Conservation (phyloP, 2,888 invertebrate species). For the Cyclophora albipunctata region DNA sequence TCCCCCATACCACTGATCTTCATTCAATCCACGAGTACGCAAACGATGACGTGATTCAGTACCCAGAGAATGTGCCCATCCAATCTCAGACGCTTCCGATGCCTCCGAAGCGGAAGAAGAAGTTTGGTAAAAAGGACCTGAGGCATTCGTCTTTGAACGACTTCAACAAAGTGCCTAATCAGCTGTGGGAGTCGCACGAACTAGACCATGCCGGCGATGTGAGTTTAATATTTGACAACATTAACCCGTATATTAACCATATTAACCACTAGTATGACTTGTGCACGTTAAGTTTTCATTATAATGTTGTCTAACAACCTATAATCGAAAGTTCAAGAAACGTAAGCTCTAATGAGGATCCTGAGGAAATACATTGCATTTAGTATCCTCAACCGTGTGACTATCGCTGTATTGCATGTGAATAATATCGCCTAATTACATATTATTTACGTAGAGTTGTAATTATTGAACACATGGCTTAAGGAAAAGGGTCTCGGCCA, state of each 20-base stretch:
- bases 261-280: too few relatives aligned
- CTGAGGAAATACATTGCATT: too few relatives aligned
- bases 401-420: too few relatives aligned
- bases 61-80: slow-evolving; percentile 65
- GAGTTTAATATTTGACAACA: slow-evolving; percentile 30
- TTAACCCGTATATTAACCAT: not conserved
- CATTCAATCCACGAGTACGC: slow-evolving; percentile 65
- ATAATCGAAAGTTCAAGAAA: too few relatives aligned
- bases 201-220: slow-evolving; percentile 53
- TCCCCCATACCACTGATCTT: slow-evolving; percentile 45
- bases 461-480: too few relatives aligned
- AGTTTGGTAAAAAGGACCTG: slow-evolving; percentile 38
- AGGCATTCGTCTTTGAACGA: slow-evolving; percentile 57
- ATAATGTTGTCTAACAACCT: too few relatives aligned
- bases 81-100: slow-evolving; percentile 64
- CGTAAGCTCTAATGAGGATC: too few relatives aligned
- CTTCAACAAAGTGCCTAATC: slow-evolving; percentile 40
- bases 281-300: too few relatives aligned
- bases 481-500: too few relatives aligned
- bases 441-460: too few relatives aligned
- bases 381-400: too few relatives aligned
- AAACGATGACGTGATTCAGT: slow-evolving; percentile 70
- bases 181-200: slow-evolving; percentile 43
- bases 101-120: slow-evolving; percentile 64
- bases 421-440: too few relatives aligned